Conservation (phyloP, 2,888 invertebrate genomes). For the Tenthredo distinguenda region DNA sequence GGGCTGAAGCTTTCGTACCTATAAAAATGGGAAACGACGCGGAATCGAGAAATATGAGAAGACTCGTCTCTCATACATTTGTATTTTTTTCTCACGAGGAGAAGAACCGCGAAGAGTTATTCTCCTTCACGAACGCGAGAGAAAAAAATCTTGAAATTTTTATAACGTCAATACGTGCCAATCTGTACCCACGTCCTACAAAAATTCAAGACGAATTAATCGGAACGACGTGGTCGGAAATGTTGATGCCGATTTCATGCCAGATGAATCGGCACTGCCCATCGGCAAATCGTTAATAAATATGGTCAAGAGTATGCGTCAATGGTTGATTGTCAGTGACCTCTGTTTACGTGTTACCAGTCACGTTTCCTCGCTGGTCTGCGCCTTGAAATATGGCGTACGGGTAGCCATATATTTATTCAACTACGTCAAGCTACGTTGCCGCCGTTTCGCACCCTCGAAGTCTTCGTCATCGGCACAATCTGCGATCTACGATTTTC, state of each 20-base stretch:
- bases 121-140: background rate
- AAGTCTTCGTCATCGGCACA: background rate
- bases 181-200: background rate
- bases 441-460: background rate
- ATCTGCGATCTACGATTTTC: background rate
- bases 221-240: background rate
- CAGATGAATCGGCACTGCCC: conserved; percentile 5
- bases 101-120: background rate
- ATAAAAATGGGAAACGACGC: background rate
- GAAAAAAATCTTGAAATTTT: background rate
- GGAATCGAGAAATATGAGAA: too few relatives aligned
- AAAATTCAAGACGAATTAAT: background rate
- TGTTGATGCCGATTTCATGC: background rate
- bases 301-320: conserved; percentile 23
- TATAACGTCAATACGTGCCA: background rate
- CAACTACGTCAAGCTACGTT: background rate
- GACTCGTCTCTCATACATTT: background rate
- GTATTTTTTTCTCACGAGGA: background rate
- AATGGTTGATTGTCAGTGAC: conserved; percentile 37
- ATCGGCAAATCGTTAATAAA: conserved; percentile 8
- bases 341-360: conserved; percentile 36
- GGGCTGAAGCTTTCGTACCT: background rate
- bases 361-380: background rate
- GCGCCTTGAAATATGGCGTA: background rate
- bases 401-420: background rate